phyloP scores from a whole-genome alignment of 2,888 invertebrate species.

The Thymelicus acteon region DNA sequence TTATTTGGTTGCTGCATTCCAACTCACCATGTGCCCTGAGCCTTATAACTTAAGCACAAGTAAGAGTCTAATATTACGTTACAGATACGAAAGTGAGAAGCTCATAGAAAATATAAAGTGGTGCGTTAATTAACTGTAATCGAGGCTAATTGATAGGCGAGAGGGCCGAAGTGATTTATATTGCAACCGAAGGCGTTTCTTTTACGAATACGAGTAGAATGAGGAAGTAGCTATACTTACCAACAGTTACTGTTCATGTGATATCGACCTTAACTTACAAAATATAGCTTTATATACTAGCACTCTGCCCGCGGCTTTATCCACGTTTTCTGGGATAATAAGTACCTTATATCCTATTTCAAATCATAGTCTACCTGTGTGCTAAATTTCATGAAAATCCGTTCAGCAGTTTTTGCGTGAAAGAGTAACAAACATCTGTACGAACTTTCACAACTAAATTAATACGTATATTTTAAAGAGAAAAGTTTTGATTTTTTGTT shows the following conservation, averaged over 20 bases:
- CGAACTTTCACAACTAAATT: too few relatives aligned
- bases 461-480: too few relatives aligned
- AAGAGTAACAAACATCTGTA: neutral
- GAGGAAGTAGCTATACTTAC: slow-evolving; percentile 32
- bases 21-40: neutral
- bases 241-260: neutral
- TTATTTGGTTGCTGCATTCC: too few relatives aligned
- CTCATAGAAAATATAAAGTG: slow-evolving; percentile 46
- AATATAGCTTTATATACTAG: neutral
- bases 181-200: slow-evolving; percentile 30
- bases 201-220: slow-evolving; percentile 29
- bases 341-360: too few relatives aligned
- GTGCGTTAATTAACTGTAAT: slow-evolving; percentile 51
- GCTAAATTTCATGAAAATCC: too few relatives aligned
- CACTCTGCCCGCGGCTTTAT: too few relatives aligned
- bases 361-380: too few relatives aligned
- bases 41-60: slow-evolving; percentile 29
- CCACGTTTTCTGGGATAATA: too few relatives aligned
- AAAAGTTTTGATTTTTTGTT: too few relatives aligned
- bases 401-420: too few relatives aligned
- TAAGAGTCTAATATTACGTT: slow-evolving; percentile 34
- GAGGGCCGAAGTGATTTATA: slow-evolving; percentile 46
- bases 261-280: neutral
- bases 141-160: slow-evolving; percentile 52
- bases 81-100: slow-evolving; percentile 46